Evolutionary conservation across 2,888 invertebrate species (phyloP).

Genomic region (Metacarcinus magister): DNA sequence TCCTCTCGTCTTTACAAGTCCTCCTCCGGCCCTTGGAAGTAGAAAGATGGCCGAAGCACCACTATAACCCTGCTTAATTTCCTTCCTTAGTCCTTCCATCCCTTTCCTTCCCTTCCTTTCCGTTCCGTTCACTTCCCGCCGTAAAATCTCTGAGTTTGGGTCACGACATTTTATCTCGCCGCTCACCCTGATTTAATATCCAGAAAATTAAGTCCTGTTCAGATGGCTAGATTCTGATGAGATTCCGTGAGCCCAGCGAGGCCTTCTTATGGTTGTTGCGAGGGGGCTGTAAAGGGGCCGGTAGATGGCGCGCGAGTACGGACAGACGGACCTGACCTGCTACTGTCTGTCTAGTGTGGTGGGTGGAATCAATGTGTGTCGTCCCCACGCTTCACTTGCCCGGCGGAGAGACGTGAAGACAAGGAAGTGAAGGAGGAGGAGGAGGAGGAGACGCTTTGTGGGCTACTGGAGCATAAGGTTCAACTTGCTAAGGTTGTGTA

Average conservation of each 20-base stretch:
- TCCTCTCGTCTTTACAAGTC: too few relatives aligned
- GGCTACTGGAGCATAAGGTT: background rate
- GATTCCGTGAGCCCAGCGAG: background rate
- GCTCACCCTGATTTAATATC: slow-evolving; percentile 39
- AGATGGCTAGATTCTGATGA: background rate
- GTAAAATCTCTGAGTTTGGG: slow-evolving; percentile 1
- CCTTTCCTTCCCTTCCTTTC: background rate
- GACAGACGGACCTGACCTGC: background rate
- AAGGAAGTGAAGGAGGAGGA: background rate
- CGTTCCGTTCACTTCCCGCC: background rate
- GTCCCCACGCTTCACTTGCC: background rate
- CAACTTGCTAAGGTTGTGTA: background rate
- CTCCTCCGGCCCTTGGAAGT: too few relatives aligned
- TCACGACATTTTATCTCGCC: slow-evolving; percentile 26
- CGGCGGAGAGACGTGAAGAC: background rate
- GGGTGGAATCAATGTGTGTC: background rate
- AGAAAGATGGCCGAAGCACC: too few relatives aligned
- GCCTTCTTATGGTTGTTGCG: background rate
- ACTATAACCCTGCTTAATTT: background rate
- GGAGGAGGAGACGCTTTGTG: background rate
- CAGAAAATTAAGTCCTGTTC: slow-evolving; percentile 28
- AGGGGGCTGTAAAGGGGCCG: background rate
- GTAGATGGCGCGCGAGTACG: too few relatives aligned
- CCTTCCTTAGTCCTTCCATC: background rate
- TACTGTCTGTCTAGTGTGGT: background rate